Evolutionary conservation across 2,888 invertebrate genomes (phyloP).

Genomic region (Hoplodrina ambigua): DNA sequence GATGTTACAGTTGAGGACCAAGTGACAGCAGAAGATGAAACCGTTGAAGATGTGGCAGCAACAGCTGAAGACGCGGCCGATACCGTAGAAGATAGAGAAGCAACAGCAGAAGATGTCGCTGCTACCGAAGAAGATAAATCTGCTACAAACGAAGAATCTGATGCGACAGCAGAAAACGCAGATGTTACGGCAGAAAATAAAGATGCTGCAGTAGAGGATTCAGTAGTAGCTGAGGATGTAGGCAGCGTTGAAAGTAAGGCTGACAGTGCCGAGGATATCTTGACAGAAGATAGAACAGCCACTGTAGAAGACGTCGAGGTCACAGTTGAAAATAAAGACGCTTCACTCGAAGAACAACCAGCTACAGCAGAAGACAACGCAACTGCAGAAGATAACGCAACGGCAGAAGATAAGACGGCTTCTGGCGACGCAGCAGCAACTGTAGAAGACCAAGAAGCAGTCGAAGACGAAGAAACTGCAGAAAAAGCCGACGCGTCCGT

Average conservation of each 20-base stretch:
- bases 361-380: not conserved
- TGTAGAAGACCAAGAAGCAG: conserved; percentile 8
- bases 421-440: not conserved
- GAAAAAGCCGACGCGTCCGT: not conserved
- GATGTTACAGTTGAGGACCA: conserved; percentile 5
- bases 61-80: conserved; percentile 6
- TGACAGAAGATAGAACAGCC: conserved; percentile 2
- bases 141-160: not conserved
- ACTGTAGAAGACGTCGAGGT: conserved; percentile 5
- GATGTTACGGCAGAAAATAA: conserved; percentile 6
- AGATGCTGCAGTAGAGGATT: not conserved
- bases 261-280: conserved; percentile 5
- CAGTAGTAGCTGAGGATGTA: conserved; percentile 1
- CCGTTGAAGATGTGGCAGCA: not conserved
- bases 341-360: not conserved
- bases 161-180: not conserved
- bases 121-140: not conserved
- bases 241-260: not conserved
- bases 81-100: not conserved
- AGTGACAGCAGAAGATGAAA: not conserved
- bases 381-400: conserved; percentile 1
- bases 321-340: conserved; percentile 6
- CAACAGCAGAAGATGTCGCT: not conserved
- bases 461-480: not conserved
- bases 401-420: not conserved